A percentile compares a stretch with the other conserved stretches of the same genome.
These are phyloP conservation scores for Pseudorhombus dupliciocellatus DNA, from an alignment of 2,113 vertebrate genomes.

Conservation along the genomic window DNA sequence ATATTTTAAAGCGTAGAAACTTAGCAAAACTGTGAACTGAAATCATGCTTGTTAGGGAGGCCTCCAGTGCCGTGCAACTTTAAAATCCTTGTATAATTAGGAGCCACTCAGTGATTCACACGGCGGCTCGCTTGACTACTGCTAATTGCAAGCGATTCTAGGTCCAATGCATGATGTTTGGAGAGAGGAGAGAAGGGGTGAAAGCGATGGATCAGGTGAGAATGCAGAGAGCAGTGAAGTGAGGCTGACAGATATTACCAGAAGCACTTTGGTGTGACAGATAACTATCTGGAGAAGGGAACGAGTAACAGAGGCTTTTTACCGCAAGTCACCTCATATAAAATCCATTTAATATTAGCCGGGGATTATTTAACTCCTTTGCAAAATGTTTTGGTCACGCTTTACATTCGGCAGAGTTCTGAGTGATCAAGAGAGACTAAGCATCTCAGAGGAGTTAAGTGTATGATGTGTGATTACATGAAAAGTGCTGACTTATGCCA, in stretches of 20 bases:
- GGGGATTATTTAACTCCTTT: slow-evolving; percentile 41
- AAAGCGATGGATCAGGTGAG: slow-evolving; percentile 24
- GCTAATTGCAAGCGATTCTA: slow-evolving; percentile 40
- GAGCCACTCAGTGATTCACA: slow-evolving; percentile 44
- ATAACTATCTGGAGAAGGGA: slow-evolving; percentile 31
- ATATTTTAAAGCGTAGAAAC: slow-evolving; percentile 54
- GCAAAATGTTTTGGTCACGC: slow-evolving; percentile 61
- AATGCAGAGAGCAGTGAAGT: slow-evolving; percentile 21
- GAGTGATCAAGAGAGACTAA: slow-evolving; percentile 24
- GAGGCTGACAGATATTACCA: slow-evolving; percentile 39
- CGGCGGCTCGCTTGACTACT: slow-evolving; percentile 20
- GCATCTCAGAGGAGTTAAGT: slow-evolving; percentile 24
- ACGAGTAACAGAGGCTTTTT: slow-evolving; percentile 39
- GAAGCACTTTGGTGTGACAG: slow-evolving; percentile 28
- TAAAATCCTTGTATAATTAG: slow-evolving; percentile 64
- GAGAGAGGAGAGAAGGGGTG: neutral
- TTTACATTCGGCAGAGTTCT: slow-evolving; percentile 41
- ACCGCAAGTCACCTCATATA: slow-evolving; percentile 37
- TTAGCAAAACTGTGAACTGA: slow-evolving; percentile 15
- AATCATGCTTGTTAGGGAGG: slow-evolving; percentile 25
- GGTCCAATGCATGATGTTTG: slow-evolving; percentile 14
- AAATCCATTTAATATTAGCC: slow-evolving; percentile 46
- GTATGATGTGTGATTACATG: slow-evolving; percentile 10
- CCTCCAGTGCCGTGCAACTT: slow-evolving; percentile 35
- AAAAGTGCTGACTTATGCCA: slow-evolving; percentile 40